Evolutionary conservation across 2,888 invertebrate species (phyloP).

Genomic region (Machimus rusticus): DNA sequence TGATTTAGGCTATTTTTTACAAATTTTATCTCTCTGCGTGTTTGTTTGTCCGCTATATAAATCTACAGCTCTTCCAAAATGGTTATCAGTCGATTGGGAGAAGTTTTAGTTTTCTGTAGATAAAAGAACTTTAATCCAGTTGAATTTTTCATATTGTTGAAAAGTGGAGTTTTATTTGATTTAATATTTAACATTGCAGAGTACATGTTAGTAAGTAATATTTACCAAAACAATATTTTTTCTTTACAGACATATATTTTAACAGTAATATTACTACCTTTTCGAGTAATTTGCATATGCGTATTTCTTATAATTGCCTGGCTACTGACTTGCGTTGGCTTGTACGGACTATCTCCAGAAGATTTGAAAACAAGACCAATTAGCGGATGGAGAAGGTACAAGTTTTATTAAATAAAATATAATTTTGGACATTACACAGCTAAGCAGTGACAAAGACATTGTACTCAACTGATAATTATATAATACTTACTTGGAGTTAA

Average conservation of each 20-base stretch:
- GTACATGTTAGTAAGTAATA: no score
- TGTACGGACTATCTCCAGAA: slow-evolving; percentile 81
- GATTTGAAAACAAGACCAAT: slow-evolving; percentile 81
- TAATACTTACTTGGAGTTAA: background rate
- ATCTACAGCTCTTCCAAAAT: no score
- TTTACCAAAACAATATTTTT: slow-evolving; percentile 45
- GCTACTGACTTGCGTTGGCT: slow-evolving; percentile 83
- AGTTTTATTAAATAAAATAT: background rate
- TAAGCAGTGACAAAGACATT: background rate
- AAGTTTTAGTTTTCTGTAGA: no score
- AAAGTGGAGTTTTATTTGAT: no score
- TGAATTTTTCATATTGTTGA: no score
- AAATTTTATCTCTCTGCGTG: no score
- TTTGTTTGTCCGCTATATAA: no score
- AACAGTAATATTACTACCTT: slow-evolving; percentile 83
- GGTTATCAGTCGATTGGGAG: no score
- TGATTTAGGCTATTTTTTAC: no score
- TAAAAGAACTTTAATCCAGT: no score
- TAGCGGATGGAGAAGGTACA: slow-evolving; percentile 88
- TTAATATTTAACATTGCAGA: no score
- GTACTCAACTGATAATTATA: background rate
- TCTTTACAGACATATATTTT: slow-evolving; percentile 83
- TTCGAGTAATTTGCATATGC: slow-evolving; percentile 80
- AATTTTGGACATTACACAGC: background rate
- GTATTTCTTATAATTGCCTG: slow-evolving; percentile 81